Conservation (phyloP, 2,888 invertebrate species). For the Cordilura impudica region DNA sequence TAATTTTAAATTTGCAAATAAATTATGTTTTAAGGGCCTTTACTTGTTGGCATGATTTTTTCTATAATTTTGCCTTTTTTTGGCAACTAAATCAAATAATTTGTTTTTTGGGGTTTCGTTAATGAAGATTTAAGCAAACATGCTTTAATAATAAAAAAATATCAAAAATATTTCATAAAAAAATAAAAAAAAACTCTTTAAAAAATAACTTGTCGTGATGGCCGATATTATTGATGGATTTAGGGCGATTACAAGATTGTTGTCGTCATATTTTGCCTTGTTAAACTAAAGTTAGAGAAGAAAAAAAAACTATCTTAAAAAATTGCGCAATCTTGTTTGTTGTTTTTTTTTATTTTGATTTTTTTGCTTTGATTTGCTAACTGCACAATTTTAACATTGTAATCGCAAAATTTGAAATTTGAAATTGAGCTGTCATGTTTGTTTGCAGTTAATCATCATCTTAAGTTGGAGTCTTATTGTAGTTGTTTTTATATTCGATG, state of each 20-base stretch:
- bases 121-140: conserved; percentile 60
- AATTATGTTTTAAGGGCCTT: conserved; percentile 60
- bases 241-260: conserved; percentile 77
- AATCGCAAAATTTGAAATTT: conserved; percentile 60
- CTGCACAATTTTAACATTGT: conserved; percentile 42
- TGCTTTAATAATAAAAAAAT: conserved; percentile 48
- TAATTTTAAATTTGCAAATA: conserved; percentile 49
- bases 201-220: conserved; percentile 70
- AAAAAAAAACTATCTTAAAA: conserved; percentile 32
- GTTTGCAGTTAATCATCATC: conserved; percentile 76
- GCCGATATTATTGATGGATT: conserved; percentile 77
- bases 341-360: too few relatives aligned
- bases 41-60: conserved; percentile 53
- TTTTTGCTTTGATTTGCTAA: conserved; percentile 29
- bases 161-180: conserved; percentile 45
- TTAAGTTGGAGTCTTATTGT: conserved; percentile 65
- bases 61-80: not conserved
- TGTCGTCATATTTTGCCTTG: conserved; percentile 67
- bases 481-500: conserved; percentile 31
- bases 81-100: not conserved
- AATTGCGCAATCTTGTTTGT: conserved; percentile 60
- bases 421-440: conserved; percentile 77
- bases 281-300: conserved; percentile 2
- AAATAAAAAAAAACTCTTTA: conserved; percentile 64
- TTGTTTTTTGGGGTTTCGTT: conserved; percentile 33